Conservation (phyloP, 2,888 invertebrate genomes). For the Agonopterix alstromeriana region DNA sequence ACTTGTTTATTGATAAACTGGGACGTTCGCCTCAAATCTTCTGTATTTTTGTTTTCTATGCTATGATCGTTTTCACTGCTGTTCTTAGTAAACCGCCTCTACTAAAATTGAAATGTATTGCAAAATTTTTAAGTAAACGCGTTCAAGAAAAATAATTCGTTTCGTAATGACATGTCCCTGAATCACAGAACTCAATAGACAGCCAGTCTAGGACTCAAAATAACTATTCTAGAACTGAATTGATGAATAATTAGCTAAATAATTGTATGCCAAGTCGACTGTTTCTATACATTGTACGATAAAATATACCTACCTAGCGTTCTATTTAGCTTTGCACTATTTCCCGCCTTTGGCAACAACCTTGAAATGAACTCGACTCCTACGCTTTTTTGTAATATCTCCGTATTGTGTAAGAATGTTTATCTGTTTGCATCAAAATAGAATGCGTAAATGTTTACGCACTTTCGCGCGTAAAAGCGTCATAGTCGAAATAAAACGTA, state of each 20-base stretch:
- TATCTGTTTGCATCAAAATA: constrained; percentile 24
- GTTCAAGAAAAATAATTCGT: constrained; percentile 2
- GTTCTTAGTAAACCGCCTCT: neutral
- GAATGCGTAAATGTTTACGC: neutral
- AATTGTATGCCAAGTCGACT: constrained; percentile 7
- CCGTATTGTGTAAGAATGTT: constrained; percentile 51
- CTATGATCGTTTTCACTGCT: neutral
- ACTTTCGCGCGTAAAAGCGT: neutral
- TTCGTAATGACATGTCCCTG: constrained; percentile 23
- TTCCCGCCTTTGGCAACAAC: constrained; percentile 60
- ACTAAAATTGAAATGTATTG: neutral
- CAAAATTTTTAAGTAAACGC: neutral
- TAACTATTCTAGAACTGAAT: constrained; percentile 15
- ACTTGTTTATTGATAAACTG: constrained; percentile 49
- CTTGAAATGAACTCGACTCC: constrained; percentile 53
- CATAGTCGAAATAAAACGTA: neutral
- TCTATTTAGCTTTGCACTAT: constrained; percentile 23
- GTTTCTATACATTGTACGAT: constrained; percentile 4
- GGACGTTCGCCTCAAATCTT: constrained; percentile 14
- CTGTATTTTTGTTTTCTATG: constrained; percentile 9
- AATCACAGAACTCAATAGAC: constrained; percentile 36
- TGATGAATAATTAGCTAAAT: constrained; percentile 3
- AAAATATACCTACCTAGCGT: constrained; percentile 13
- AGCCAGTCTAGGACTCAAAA: constrained; percentile 33
- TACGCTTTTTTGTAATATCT: constrained; percentile 36